phyloP scores from a whole-genome alignment of 2,113 vertebrate species.

The Phalacrocorax brasilianus region DNA sequence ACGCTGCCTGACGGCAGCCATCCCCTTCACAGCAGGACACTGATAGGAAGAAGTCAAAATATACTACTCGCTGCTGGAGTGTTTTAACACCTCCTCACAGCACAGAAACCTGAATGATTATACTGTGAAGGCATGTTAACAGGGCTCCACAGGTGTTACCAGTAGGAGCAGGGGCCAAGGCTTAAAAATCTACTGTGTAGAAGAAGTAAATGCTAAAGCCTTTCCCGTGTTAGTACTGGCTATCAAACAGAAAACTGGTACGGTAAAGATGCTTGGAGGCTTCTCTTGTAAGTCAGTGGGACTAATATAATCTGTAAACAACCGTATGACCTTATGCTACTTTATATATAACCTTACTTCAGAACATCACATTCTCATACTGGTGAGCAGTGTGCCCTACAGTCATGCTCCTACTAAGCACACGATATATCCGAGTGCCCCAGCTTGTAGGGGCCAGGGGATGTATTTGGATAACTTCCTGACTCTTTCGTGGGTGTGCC shows the following conservation, averaged over 20 bases:
- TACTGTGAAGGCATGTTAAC: background rate
- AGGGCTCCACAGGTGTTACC: background rate
- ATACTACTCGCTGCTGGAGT: background rate
- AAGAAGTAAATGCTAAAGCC: background rate
- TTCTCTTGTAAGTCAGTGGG: background rate
- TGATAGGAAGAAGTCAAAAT: background rate
- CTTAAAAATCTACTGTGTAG: background rate
- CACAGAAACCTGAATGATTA: background rate
- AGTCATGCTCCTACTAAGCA: background rate
- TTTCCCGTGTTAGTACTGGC: background rate
- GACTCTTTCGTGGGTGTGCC: background rate
- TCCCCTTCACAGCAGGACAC: background rate
- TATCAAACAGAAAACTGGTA: background rate
- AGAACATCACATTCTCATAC: background rate
- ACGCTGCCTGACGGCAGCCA: background rate
- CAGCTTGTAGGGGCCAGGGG: background rate
- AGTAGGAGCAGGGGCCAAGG: background rate
- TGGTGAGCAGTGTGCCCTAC: background rate
- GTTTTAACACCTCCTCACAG: background rate
- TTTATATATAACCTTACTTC: background rate
- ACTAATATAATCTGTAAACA: background rate
- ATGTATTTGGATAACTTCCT: background rate
- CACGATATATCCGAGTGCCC: background rate
- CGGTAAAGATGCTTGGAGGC: background rate
- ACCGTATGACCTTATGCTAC: background rate